These are phyloP conservation scores for Galerucella calmariensis DNA, from an alignment of 2,888 invertebrate genomes.

Conservation along the genomic window DNA sequence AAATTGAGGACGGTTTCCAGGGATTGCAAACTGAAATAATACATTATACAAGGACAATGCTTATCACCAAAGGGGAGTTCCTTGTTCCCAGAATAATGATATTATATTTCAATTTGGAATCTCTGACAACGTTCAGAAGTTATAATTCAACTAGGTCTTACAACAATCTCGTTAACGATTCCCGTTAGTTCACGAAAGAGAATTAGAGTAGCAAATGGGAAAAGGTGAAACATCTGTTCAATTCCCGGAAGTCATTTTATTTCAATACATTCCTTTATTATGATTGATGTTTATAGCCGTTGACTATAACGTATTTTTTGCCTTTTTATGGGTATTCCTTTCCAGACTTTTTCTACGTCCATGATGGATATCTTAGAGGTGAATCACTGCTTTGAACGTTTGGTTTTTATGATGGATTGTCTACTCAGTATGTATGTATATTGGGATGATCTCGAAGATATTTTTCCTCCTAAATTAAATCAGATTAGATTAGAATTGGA, in stretches of 20 bases:
- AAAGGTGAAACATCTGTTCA: constrained; percentile 9
- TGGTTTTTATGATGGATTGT: too few species aligned
- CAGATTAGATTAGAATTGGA: too few species aligned
- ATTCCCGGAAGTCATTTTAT: neutral
- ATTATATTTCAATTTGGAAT: constrained; percentile 23
- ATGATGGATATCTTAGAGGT: too few species aligned
- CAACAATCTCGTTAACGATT: constrained; percentile 18
- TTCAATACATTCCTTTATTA: too few species aligned
- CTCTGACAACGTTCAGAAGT: constrained; percentile 15
- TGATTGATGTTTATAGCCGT: too few species aligned
- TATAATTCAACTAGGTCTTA: constrained; percentile 21
- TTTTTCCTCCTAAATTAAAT: too few species aligned
- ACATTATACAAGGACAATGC: constrained; percentile 12
- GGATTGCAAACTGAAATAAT: constrained; percentile 10
- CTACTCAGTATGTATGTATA: too few species aligned
- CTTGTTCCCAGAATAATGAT: constrained; percentile 20
- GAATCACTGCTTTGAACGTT: too few species aligned
- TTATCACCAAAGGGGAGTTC: constrained; percentile 17
- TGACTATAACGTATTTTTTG: too few species aligned
- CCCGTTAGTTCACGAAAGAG: constrained; percentile 4
- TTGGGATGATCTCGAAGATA: too few species aligned
- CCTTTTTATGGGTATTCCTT: too few species aligned
- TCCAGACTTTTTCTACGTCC: too few species aligned
- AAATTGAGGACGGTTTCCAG: constrained; percentile 1
- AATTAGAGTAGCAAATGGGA: neutral